Evolutionary conservation across 2,888 invertebrate genomes (phyloP).

Genomic region (Stenodema calcarata): DNA sequence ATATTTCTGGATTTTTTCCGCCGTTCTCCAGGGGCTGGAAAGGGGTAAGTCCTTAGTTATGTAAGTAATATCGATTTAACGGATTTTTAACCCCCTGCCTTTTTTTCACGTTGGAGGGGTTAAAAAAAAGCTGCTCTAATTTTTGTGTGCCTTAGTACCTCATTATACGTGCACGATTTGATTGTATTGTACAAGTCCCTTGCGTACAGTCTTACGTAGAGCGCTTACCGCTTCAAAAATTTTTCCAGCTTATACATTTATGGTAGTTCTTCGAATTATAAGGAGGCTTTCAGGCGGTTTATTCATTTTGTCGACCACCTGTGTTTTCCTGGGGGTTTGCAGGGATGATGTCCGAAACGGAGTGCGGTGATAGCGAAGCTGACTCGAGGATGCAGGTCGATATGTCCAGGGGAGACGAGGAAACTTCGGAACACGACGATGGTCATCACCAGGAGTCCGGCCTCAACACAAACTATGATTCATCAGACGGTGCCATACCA

Average conservation of each 20-base stretch:
- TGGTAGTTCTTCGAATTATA: no score
- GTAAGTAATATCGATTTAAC: constrained; percentile 47
- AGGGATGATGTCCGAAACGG: constrained; percentile 53
- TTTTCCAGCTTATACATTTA: no score
- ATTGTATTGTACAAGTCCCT: not conserved
- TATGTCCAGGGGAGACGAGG: constrained; percentile 56
- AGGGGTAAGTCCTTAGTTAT: constrained; percentile 47
- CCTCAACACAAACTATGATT: constrained; percentile 65
- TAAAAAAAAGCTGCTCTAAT: constrained; percentile 13
- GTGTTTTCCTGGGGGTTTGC: not conserved
- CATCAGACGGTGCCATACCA: constrained; percentile 65
- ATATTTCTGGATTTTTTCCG: not conserved
- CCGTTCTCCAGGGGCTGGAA: constrained; percentile 7
- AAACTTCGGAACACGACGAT: constrained; percentile 54
- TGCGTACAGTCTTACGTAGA: no score
- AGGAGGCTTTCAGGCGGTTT: no score
- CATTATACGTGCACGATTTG: not conserved
- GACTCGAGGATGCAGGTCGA: constrained; percentile 57
- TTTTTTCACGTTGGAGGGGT: constrained; percentile 33
- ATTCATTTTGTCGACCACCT: not conserved
- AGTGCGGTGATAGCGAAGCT: constrained; percentile 51
- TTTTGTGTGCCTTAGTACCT: not conserved
- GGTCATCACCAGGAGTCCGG: constrained; percentile 50
- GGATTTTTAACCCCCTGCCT: constrained; percentile 31
- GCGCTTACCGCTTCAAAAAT: no score